A percentile compares a stretch with the other conserved stretches of the same genome.
Conservation (phyloP, 2,888 invertebrate genomes). For the Cryptocheilus praepositus region DNA sequence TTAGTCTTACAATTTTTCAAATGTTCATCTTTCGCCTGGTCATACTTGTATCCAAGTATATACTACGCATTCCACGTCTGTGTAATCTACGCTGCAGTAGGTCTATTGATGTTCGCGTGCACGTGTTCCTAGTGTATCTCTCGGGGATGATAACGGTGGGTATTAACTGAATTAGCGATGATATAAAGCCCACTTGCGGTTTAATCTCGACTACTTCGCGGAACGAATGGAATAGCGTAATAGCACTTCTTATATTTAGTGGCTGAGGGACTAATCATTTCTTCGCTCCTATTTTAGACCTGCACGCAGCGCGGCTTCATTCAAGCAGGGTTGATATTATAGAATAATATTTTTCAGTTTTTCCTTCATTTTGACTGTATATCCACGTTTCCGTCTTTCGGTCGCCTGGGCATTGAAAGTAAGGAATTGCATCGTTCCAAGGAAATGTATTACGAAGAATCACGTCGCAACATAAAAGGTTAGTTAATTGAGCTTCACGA, state of each 20-base stretch:
- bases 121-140: constrained; percentile 22
- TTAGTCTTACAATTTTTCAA: too few relatives aligned
- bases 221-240: constrained; percentile 41
- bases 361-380: not conserved
- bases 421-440: too few relatives aligned
- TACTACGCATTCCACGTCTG: not conserved
- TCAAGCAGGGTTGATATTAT: constrained; percentile 49
- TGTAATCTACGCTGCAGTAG: not conserved
- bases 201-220: constrained; percentile 59
- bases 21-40: too few relatives aligned
- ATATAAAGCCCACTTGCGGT: constrained; percentile 63
- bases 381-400: too few relatives aligned
- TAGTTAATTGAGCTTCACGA: too few relatives aligned
- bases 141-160: constrained; percentile 23
- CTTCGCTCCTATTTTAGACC: constrained; percentile 1
- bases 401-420: too few relatives aligned
- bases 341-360: constrained; percentile 45
- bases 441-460: too few relatives aligned
- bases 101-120: too few relatives aligned
- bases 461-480: too few relatives aligned
- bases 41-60: constrained; percentile 21
- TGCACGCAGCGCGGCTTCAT: not conserved
- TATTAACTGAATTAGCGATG: constrained; percentile 64
- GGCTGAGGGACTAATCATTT: constrained; percentile 39
- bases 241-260: constrained; percentile 35